Conservation (phyloP, 2,113 vertebrate genomes). For the Etheostoma cragini region DNA sequence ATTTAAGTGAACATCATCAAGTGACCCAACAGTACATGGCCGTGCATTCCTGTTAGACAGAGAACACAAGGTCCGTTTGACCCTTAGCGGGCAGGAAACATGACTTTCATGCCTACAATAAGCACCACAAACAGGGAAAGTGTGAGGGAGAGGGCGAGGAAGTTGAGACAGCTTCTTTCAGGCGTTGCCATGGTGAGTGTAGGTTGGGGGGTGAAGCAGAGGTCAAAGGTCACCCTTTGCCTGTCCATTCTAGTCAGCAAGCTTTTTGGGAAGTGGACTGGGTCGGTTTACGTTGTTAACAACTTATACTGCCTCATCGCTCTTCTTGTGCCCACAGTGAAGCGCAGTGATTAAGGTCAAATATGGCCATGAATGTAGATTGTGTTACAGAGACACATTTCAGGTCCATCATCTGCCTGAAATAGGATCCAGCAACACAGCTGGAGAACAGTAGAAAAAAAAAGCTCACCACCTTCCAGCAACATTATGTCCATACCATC, state of each 20-base stretch:
- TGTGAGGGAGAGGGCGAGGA: conserved; percentile 31
- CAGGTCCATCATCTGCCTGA: conserved; percentile 24
- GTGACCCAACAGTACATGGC: not conserved
- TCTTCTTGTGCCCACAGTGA: conserved; percentile 1
- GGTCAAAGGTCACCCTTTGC: conserved; percentile 54
- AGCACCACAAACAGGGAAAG: conserved; percentile 40
- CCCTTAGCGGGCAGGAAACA: conserved; percentile 37
- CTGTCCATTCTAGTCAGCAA: conserved; percentile 61
- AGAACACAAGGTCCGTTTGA: conserved; percentile 50
- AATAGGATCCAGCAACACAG: conserved; percentile 56
- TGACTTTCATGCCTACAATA: conserved; percentile 18
- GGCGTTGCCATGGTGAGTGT: conserved; percentile 49
- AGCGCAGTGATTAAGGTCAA: conserved; percentile 60
- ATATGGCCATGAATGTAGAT: conserved; percentile 51
- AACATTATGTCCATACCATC: conserved; percentile 30
- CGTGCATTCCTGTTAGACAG: conserved; percentile 35
- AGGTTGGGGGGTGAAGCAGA: conserved; percentile 34
- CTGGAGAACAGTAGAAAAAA: conserved; percentile 41
- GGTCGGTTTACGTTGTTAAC: conserved; percentile 11
- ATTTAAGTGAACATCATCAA: conserved; percentile 1
- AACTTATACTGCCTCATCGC: conserved; percentile 15
- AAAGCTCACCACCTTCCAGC: conserved; percentile 18
- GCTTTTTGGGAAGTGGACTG: conserved; percentile 41
- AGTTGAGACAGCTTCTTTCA: conserved; percentile 51
- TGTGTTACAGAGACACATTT: conserved; percentile 50